These are phyloP conservation scores for Pseudoips prasinana DNA, from an alignment of 2,888 invertebrate species.

Conservation along the genomic window DNA sequence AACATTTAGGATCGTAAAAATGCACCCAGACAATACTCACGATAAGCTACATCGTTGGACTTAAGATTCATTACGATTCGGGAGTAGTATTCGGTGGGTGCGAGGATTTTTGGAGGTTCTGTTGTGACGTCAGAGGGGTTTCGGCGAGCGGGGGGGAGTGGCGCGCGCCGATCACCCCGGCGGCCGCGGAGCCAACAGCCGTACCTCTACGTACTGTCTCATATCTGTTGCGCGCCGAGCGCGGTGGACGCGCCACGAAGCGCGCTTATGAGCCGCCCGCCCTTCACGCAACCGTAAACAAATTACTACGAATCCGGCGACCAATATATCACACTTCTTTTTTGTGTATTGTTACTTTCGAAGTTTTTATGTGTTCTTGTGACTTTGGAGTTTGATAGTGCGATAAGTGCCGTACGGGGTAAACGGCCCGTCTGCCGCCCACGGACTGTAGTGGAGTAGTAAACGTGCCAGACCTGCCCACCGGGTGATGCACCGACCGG, in stretches of 20 bases:
- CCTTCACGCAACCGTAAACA: constrained; percentile 62
- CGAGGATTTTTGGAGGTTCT: constrained; percentile 65
- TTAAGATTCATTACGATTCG: constrained; percentile 29
- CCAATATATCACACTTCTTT: constrained; percentile 30
- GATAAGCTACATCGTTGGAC: constrained; percentile 24
- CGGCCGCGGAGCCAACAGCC: constrained; percentile 42
- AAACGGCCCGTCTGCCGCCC: constrained; percentile 64
- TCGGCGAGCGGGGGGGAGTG: constrained; percentile 39
- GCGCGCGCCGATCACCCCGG: constrained; percentile 47
- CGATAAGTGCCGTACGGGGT: constrained; percentile 47
- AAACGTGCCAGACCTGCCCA: constrained; percentile 49
- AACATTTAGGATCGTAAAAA: neutral
- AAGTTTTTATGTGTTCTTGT: constrained; percentile 35
- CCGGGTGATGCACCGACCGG: constrained; percentile 51
- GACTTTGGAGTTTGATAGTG: constrained; percentile 47
- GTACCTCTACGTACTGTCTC: constrained; percentile 46
- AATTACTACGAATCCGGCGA: constrained; percentile 47
- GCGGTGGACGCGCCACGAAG: constrained; percentile 59
- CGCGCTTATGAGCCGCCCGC: constrained; percentile 50
- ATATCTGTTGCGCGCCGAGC: constrained; percentile 72
- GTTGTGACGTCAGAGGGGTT: constrained; percentile 69
- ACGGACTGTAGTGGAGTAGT: constrained; percentile 68
- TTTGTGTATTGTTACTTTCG: constrained; percentile 28
- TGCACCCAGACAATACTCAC: neutral
- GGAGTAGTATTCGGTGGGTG: constrained; percentile 48